Conservation (phyloP, 2,113 vertebrate species). For the Corapipo altera region DNA sequence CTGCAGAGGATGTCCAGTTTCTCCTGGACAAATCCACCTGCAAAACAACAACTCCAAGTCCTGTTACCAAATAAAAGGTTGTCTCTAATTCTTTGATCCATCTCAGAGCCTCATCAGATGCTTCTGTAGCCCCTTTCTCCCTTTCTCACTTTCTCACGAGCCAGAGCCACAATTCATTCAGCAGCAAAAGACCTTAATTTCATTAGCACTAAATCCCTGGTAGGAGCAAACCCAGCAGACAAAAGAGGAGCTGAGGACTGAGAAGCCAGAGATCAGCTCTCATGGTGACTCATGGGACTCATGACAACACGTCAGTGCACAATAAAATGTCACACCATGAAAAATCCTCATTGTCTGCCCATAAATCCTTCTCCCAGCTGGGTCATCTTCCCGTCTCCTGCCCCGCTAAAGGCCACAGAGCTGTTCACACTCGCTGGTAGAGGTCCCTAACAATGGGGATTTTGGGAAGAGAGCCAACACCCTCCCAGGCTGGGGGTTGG, state of each 20-base stretch:
- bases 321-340: constrained; percentile 53
- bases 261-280: neutral
- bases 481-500: neutral
- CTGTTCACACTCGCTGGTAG: neutral
- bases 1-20: neutral
- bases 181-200: neutral
- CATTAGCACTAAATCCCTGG: neutral
- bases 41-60: neutral
- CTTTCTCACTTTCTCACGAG: neutral
- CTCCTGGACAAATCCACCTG: neutral
- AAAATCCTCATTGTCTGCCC: constrained; percentile 29
- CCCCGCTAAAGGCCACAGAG: constrained; percentile 16
- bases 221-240: neutral
- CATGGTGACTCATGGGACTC: neutral
- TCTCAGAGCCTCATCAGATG: neutral
- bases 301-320: neutral
- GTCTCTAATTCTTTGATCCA: neutral
- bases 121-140: neutral
- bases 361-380: constrained; percentile 25
- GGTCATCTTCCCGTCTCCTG: neutral
- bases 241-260: neutral
- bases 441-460: neutral
- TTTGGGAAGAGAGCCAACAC: neutral
- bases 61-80: neutral
- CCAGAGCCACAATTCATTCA: neutral